These are phyloP conservation scores for Neotoxoptera formosana DNA, from an alignment of 1,140 invertebrate genomes.

Conservation along the genomic window DNA sequence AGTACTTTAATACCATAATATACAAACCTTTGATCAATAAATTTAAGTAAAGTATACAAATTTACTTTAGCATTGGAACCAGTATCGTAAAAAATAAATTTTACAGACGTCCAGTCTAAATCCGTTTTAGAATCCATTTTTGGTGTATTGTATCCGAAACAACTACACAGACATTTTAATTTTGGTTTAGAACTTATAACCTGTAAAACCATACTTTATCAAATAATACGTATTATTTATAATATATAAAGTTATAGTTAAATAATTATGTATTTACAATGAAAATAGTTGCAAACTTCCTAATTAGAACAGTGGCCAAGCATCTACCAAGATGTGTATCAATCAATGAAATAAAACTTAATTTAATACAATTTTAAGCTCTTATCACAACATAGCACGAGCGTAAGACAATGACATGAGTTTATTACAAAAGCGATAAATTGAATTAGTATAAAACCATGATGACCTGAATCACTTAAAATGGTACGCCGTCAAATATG, in stretches of 20 bases:
- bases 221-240: too few species aligned
- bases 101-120: constrained; percentile 47
- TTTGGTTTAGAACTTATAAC: background rate
- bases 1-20: background rate
- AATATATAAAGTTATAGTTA: too few species aligned
- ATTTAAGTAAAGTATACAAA: constrained; percentile 33
- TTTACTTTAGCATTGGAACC: constrained; percentile 36
- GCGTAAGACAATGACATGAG: background rate
- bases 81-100: constrained; percentile 48
- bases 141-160: background rate
- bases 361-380: background rate
- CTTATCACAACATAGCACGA: background rate
- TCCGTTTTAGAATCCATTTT: background rate
- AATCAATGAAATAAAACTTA: background rate
- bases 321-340: background rate
- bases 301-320: background rate
- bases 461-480: background rate
- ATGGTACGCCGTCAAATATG: background rate
- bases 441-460: background rate
- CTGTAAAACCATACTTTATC: background rate
- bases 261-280: background rate
- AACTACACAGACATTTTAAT: constrained; percentile 3
- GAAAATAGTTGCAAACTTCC: background rate
- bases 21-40: constrained; percentile 42
- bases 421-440: background rate